A percentile compares a stretch with the other conserved stretches of the same genome.
Evolutionary conservation across 2,888 invertebrate species (phyloP).

Genomic region (Acrobasis consociella): DNA sequence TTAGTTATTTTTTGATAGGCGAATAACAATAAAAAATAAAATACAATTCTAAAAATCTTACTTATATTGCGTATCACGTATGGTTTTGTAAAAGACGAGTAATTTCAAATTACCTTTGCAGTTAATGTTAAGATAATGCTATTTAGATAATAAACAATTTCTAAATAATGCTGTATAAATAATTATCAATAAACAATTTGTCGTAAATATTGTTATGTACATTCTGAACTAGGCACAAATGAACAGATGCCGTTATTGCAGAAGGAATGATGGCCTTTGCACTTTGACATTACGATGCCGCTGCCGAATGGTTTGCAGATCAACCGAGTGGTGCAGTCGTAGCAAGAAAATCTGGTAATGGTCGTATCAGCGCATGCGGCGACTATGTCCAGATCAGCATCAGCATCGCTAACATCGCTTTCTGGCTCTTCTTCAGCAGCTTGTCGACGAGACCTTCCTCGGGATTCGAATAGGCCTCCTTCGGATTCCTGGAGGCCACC

Average conservation of each 20-base stretch:
- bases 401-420: not conserved
- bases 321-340: conserved; percentile 53
- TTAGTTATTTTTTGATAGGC: no score
- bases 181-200: no score
- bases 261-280: conserved; percentile 48
- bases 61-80: no score
- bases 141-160: no score
- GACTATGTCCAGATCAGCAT: conserved; percentile 38
- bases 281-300: conserved; percentile 51
- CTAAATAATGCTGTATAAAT: no score
- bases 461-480: conserved; percentile 33
- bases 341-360: conserved; percentile 45
- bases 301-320: conserved; percentile 58
- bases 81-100: no score
- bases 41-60: no score
- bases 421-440: conserved; percentile 20
- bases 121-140: no score
- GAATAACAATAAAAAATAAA: no score
- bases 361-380: conserved; percentile 46
- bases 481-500: conserved; percentile 31
- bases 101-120: no score
- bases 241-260: conserved; percentile 62
- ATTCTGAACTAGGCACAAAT: conserved; percentile 29
- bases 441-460: conserved; percentile 38
- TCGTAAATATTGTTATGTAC: not conserved